phyloP scores from a whole-genome alignment of 2,113 vertebrate species.

The Cisticola juncidis region DNA sequence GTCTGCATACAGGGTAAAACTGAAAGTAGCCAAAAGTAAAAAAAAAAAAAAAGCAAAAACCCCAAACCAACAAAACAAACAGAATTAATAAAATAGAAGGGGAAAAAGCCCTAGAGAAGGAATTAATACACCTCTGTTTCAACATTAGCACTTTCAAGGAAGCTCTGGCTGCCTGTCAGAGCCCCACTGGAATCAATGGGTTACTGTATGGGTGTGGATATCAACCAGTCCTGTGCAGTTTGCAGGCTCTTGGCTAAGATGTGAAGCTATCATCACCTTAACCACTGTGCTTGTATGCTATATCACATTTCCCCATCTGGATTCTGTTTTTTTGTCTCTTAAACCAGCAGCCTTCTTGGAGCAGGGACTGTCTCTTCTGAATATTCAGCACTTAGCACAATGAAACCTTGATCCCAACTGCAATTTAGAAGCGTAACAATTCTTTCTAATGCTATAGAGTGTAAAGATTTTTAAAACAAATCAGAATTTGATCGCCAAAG shows the following conservation, averaged over 20 bases:
- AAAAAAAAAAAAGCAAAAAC: neutral
- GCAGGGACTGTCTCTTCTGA: neutral
- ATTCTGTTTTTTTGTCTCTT: slow-evolving; percentile 37
- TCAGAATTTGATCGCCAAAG: neutral
- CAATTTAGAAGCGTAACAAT: neutral
- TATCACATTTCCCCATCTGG: slow-evolving; percentile 67
- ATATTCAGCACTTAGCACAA: neutral
- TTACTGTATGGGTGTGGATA: slow-evolving; percentile 54
- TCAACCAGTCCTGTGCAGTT: slow-evolving; percentile 56
- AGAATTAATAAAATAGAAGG: neutral
- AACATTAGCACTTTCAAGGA: neutral
- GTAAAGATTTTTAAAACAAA: neutral
- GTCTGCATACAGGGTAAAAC: neutral
- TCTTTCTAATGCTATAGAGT: neutral
- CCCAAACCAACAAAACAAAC: neutral
- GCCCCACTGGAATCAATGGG: slow-evolving; percentile 51
- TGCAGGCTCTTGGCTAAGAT: slow-evolving; percentile 59
- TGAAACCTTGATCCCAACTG: neutral
- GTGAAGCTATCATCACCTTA: slow-evolving; percentile 68
- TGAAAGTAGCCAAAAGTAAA: neutral
- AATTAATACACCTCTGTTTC: neutral
- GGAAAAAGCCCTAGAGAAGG: neutral
- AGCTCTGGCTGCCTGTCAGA: slow-evolving; percentile 36
- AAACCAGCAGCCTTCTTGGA: slow-evolving; percentile 9
- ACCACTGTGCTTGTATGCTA: slow-evolving; percentile 54